A percentile compares a stretch with the other conserved stretches of the same genome.
phyloP scores from a whole-genome alignment of 2,113 vertebrate genomes.

The Azemiops feae region DNA sequence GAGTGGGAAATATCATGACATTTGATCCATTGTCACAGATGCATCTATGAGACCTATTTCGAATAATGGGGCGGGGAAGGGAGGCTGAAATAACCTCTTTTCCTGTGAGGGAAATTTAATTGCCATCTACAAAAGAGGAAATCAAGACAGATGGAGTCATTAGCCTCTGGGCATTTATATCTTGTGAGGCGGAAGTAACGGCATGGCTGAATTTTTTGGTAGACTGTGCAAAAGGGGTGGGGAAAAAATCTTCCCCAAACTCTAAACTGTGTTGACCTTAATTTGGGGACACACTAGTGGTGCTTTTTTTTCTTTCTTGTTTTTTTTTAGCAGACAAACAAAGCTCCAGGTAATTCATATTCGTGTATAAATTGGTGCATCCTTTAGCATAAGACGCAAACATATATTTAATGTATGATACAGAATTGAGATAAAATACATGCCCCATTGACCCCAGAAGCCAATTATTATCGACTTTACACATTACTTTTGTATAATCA shows the following conservation, averaged over 20 bases:
- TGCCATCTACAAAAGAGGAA: conserved; percentile 70
- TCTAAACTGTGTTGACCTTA: not conserved
- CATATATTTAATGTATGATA: not conserved
- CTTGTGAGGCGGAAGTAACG: conserved; percentile 36
- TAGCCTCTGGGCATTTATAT: conserved; percentile 60
- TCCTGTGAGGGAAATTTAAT: conserved; percentile 72
- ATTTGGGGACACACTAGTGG: not conserved
- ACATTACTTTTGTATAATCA: not conserved
- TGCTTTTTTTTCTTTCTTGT: not conserved
- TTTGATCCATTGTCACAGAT: conserved; percentile 73
- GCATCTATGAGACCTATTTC: conserved; percentile 62
- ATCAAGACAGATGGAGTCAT: conserved; percentile 75
- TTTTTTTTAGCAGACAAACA: not conserved
- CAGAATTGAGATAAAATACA: not conserved
- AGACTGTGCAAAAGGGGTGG: not conserved
- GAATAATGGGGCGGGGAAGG: conserved; percentile 21
- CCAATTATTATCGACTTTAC: not conserved
- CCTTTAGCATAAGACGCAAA: not conserved
- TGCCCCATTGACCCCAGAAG: not conserved
- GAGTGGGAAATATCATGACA: conserved; percentile 73
- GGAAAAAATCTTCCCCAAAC: not conserved
- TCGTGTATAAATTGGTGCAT: not conserved
- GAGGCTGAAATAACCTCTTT: conserved; percentile 73
- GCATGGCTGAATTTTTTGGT: conserved; percentile 7
- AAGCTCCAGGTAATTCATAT: not conserved